A percentile compares a stretch with the other conserved stretches of the same genome.
Conservation (phyloP, 2,113 vertebrate species). For the Oophaga pumilio region DNA sequence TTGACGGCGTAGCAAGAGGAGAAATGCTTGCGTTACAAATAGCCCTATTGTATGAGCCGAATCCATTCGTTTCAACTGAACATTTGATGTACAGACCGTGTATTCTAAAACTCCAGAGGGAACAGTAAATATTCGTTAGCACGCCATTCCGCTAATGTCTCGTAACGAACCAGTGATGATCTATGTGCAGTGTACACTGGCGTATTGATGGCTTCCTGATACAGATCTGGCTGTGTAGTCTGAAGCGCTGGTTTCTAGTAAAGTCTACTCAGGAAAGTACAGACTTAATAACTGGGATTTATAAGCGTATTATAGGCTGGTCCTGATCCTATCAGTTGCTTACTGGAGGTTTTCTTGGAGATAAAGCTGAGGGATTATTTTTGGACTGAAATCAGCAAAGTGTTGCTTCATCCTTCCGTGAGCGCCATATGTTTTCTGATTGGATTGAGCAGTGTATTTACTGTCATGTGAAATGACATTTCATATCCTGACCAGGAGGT, state of each 20-base stretch:
- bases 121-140: slow-evolving; percentile 27
- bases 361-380: neutral
- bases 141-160: slow-evolving; percentile 22
- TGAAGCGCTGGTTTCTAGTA: neutral
- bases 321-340: slow-evolving; percentile 6
- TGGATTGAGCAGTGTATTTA: neutral
- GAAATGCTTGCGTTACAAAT: slow-evolving; percentile 35
- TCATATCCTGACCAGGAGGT: neutral
- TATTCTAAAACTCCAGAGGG: slow-evolving; percentile 28
- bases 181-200: neutral
- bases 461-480: neutral
- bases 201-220: slow-evolving; percentile 1
- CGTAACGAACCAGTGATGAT: slow-evolving; percentile 32
- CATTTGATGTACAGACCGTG: slow-evolving; percentile 41
- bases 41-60: slow-evolving; percentile 26
- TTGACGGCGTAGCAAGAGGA: slow-evolving; percentile 44
- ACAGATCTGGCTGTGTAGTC: slow-evolving; percentile 1
- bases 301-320: slow-evolving; percentile 21
- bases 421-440: neutral
- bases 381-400: slow-evolving; percentile 1
- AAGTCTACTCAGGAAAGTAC: neutral
- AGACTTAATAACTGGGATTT: slow-evolving; percentile 1
- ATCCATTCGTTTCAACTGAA: slow-evolving; percentile 18
- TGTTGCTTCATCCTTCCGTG: neutral
- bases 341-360: slow-evolving; percentile 3